Conservation (phyloP, 2,797 vertebrate species). For the Amblyopsis hoosieri region DNA sequence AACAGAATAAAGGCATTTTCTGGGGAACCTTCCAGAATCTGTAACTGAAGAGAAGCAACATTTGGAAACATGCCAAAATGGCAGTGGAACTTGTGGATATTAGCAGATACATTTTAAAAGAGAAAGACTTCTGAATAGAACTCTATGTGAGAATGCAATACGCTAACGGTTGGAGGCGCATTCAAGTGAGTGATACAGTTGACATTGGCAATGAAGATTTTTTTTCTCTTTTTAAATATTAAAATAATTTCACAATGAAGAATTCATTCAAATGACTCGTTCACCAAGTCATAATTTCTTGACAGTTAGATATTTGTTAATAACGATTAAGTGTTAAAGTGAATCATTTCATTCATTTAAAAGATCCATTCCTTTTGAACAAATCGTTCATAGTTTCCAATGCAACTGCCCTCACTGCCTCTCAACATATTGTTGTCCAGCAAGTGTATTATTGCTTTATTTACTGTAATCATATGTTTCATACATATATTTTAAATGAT, state of each 20-base stretch:
- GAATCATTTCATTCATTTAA: too few relatives aligned
- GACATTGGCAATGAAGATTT: too few relatives aligned
- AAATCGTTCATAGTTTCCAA: constrained; percentile 46
- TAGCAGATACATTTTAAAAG: background rate
- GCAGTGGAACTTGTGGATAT: constrained; percentile 3
- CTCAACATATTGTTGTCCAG: constrained; percentile 25
- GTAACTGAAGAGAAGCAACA: constrained; percentile 33
- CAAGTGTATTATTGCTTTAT: constrained; percentile 26
- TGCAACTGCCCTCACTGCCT: constrained; percentile 34
- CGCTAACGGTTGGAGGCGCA: too few relatives aligned
- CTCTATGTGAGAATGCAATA: too few relatives aligned
- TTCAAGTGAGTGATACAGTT: too few relatives aligned
- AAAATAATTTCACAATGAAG: too few relatives aligned
- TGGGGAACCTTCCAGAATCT: constrained; percentile 34
- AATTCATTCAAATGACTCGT: too few relatives aligned
- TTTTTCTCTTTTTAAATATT: too few relatives aligned
- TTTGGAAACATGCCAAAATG: constrained; percentile 12
- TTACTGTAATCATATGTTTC: constrained; percentile 14
- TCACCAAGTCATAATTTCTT: too few relatives aligned
- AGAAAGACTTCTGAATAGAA: too few relatives aligned
- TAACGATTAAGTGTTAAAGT: background rate
- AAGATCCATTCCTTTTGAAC: too few relatives aligned
- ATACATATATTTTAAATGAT: background rate
- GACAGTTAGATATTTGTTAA: background rate
- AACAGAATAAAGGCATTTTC: constrained; percentile 45